Conservation (phyloP, 2,888 invertebrate species). For the Tuta absoluta region DNA sequence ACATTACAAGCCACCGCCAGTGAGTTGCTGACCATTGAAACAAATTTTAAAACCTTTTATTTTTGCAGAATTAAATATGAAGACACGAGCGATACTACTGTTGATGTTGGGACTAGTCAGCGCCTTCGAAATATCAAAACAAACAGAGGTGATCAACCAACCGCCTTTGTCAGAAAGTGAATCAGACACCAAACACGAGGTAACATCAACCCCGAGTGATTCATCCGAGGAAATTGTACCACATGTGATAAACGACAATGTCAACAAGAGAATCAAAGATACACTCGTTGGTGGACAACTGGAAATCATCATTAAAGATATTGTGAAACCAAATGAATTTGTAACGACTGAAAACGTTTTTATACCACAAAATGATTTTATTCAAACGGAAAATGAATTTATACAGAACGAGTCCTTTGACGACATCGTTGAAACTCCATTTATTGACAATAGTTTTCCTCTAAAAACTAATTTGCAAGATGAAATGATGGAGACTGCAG, state of each 20-base stretch:
- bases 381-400: slow-evolving; percentile 32
- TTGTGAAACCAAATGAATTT: slow-evolving; percentile 36
- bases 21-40: background rate
- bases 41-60: background rate
- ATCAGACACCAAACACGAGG: slow-evolving; percentile 46
- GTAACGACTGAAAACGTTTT: background rate
- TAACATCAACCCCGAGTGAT: slow-evolving; percentile 43
- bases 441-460: slow-evolving; percentile 41
- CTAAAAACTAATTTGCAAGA: slow-evolving; percentile 50
- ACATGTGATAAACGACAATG: slow-evolving; percentile 32
- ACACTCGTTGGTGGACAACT: slow-evolving; percentile 37
- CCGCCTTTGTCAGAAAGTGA: slow-evolving; percentile 43
- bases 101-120: slow-evolving; percentile 51
- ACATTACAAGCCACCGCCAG: background rate
- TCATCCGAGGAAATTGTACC: slow-evolving; percentile 45
- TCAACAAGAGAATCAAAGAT: slow-evolving; percentile 31
- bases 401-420: slow-evolving; percentile 32
- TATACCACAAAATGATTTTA: slow-evolving; percentile 24
- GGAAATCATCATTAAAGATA: slow-evolving; percentile 57
- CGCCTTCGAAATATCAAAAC: slow-evolving; percentile 51
- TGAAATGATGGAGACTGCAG: slow-evolving; percentile 70
- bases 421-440: slow-evolving; percentile 34
- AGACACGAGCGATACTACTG: slow-evolving; percentile 45
- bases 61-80: slow-evolving; percentile 67
- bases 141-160: slow-evolving; percentile 42